Evolutionary conservation across 2,113 vertebrate species (phyloP).

Genomic region (Boleophthalmus pectinirostris): DNA sequence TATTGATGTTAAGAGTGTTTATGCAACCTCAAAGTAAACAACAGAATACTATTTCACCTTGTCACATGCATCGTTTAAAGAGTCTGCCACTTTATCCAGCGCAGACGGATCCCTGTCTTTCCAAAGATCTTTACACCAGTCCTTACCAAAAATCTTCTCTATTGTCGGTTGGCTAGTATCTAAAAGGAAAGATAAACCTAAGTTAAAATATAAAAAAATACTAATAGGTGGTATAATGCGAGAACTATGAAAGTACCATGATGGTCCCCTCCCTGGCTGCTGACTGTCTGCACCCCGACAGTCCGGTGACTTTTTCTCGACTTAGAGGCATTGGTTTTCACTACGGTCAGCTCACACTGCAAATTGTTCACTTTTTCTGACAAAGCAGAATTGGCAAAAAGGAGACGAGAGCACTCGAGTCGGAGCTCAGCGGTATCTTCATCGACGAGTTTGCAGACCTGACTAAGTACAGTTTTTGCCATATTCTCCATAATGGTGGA

Average conservation of each 20-base stretch:
- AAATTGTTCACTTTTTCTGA: constrained; percentile 58
- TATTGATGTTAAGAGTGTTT: background rate
- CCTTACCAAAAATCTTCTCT: constrained; percentile 73
- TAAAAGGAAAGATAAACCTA: constrained; percentile 8
- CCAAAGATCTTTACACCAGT: constrained; percentile 75
- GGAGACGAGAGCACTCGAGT: constrained; percentile 55
- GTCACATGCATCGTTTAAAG: constrained; percentile 16
- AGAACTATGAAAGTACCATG: constrained; percentile 24
- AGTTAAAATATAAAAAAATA: background rate
- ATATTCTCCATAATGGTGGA: constrained; percentile 71
- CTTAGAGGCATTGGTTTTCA: constrained; percentile 28
- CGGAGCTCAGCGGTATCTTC: constrained; percentile 59
- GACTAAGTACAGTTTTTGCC: constrained; percentile 56
- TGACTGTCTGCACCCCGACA: constrained; percentile 59
- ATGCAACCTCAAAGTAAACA: background rate
- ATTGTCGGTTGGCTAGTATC: constrained; percentile 57
- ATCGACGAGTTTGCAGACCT: constrained; percentile 69
- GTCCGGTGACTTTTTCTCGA: constrained; percentile 46
- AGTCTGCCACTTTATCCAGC: constrained; percentile 19
- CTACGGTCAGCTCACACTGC: constrained; percentile 50
- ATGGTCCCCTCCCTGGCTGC: constrained; percentile 29
- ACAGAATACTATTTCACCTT: constrained; percentile 31
- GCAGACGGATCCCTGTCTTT: constrained; percentile 52
- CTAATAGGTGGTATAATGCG: background rate
- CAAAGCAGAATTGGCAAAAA: constrained; percentile 57